Percentiles rank a stretch among this genome's conserved stretches.
phyloP scores from a whole-genome alignment of 92 coral and sea anemone genomes.

The Palythoa grandis region DNA sequence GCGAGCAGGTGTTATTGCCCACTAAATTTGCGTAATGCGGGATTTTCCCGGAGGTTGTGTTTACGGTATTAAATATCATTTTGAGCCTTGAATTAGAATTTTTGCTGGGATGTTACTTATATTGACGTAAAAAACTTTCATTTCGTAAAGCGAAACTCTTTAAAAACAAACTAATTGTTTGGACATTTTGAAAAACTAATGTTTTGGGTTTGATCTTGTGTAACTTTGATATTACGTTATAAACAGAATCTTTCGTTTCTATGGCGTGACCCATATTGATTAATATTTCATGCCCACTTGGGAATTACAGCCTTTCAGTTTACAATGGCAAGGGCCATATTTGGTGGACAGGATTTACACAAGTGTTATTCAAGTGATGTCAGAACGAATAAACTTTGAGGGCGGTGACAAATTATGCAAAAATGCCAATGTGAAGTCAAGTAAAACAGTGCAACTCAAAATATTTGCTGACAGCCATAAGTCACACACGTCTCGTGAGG shows the following conservation, averaged over 20 bases:
- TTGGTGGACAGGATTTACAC: slow-evolving; percentile 9
- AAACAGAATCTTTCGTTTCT: slow-evolving; percentile 12
- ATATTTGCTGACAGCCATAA: neutral
- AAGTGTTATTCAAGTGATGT: slow-evolving; percentile 14
- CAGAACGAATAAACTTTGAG: neutral
- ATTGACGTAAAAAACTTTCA: neutral
- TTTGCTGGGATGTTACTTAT: neutral
- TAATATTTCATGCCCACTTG: slow-evolving; percentile 17
- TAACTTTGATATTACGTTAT: neutral
- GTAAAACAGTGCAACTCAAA: neutral
- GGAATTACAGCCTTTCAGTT: neutral
- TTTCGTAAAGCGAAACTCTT: neutral
- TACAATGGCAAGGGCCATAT: slow-evolving; percentile 13
- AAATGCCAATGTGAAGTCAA: neutral
- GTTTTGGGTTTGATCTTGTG: neutral
- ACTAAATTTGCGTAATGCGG: slow-evolving; percentile 6
- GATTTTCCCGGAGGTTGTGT: slow-evolving; percentile 33
- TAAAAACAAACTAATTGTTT: neutral
- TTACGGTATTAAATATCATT: neutral
- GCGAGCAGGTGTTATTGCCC: slow-evolving; percentile 5
- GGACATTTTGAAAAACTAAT: neutral
- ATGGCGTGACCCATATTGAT: slow-evolving; percentile 37
- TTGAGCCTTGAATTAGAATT: neutral
- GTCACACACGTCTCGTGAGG: slow-evolving; percentile 19
- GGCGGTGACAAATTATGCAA: slow-evolving; percentile 27